Evolutionary conservation across 2,888 invertebrate species (phyloP).

Genomic region (Stenotaenia linearis): DNA sequence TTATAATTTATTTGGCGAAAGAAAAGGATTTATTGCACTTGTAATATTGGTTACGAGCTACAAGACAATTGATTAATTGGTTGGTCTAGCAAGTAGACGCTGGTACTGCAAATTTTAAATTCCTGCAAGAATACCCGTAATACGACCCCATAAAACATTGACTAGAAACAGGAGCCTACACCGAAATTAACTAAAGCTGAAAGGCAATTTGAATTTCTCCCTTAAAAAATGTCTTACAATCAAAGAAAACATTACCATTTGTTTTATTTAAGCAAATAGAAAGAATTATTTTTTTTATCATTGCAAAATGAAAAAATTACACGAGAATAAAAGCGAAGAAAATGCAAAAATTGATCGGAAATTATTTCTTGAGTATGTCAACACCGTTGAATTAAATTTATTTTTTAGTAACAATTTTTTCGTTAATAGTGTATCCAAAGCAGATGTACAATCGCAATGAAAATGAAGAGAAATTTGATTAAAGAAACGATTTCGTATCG

Average conservation of each 20-base stretch:
- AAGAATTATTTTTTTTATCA: not conserved
- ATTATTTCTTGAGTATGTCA: not conserved
- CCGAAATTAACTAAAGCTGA: too few relatives aligned
- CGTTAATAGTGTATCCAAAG: too few relatives aligned
- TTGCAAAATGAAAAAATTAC: not conserved
- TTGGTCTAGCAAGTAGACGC: not conserved
- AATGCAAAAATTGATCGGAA: not conserved
- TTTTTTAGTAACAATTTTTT: not conserved
- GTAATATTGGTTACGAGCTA: not conserved
- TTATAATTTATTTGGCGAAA: too few relatives aligned
- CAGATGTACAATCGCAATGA: not conserved
- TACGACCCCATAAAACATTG: too few relatives aligned
- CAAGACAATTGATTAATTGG: not conserved
- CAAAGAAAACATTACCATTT: not conserved
- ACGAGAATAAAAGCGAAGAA: not conserved
- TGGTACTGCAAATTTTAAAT: not conserved
- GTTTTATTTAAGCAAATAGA: not conserved
- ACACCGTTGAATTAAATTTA: not conserved
- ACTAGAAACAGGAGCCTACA: too few relatives aligned
- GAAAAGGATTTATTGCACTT: too few relatives aligned
- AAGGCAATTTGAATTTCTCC: too few relatives aligned
- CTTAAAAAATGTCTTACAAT: not conserved
- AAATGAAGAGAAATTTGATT: not conserved
- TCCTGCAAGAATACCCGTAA: too few relatives aligned
- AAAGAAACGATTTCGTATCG: not conserved